Evolutionary conservation across 2,888 invertebrate genomes (phyloP).

Genomic region (Mallateleia sp.): DNA sequence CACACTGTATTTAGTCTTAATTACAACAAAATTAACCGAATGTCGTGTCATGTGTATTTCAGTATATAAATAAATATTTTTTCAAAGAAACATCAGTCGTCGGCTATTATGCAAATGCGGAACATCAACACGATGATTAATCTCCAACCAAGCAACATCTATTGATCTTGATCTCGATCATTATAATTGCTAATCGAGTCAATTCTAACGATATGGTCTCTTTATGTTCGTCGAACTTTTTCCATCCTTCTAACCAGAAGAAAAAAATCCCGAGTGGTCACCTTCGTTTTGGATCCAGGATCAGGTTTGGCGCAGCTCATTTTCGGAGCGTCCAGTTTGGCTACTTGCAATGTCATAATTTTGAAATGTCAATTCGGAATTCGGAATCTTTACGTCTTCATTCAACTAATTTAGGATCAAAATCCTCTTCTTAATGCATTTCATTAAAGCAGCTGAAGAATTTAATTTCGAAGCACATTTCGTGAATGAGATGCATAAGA

Average conservation of each 20-base stretch:
- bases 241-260: neutral
- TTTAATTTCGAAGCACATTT: too few species aligned
- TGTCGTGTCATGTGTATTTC: constrained; percentile 35
- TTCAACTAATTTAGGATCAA: too few species aligned
- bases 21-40: neutral
- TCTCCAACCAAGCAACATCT: constrained; percentile 10
- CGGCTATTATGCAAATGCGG: constrained; percentile 13
- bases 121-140: neutral
- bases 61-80: constrained; percentile 67
- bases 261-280: constrained; percentile 45
- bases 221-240: constrained; percentile 55
- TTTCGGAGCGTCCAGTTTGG: constrained; percentile 16
- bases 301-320: constrained; percentile 50
- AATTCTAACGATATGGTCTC: constrained; percentile 38
- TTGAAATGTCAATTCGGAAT: too few species aligned
- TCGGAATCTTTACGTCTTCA: too few species aligned
- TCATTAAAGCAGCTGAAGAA: too few species aligned
- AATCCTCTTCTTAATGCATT: too few species aligned
- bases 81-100: constrained; percentile 38
- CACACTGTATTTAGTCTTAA: constrained; percentile 43
- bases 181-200: constrained; percentile 53
- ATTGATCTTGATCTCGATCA: constrained; percentile 32
- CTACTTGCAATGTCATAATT: too few species aligned
- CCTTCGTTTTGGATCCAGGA: constrained; percentile 50
- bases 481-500: too few species aligned